Conservation (phyloP, 2,113 vertebrate species). For the Oceanodroma tethys region DNA sequence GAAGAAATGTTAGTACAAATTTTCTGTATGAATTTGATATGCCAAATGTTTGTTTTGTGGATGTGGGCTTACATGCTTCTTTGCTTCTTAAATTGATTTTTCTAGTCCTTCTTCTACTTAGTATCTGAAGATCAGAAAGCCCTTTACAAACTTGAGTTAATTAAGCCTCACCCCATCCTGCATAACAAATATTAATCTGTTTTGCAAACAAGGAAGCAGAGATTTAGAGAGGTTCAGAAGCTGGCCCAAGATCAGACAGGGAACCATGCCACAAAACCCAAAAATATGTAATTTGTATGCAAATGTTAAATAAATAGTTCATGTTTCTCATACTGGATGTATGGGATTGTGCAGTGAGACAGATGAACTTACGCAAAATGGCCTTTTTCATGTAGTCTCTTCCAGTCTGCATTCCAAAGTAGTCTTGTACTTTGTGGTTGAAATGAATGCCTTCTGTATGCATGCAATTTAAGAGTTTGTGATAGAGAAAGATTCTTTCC, state of each 20-base stretch:
- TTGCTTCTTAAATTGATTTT: not conserved
- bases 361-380: not conserved
- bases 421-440: not conserved
- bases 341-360: not conserved
- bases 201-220: slow-evolving; percentile 14
- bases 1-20: not conserved
- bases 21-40: not conserved
- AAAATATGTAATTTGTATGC: slow-evolving; percentile 29
- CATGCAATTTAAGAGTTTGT: not conserved
- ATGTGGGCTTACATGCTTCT: not conserved
- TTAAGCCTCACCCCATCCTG: not conserved
- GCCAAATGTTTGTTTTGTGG: not conserved
- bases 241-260: slow-evolving; percentile 22
- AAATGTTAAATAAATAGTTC: slow-evolving; percentile 19
- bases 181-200: not conserved
- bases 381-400: not conserved
- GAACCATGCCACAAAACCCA: not conserved
- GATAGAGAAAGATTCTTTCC: not conserved
- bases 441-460: not conserved
- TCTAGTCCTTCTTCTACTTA: not conserved
- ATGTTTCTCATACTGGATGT: not conserved
- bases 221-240: not conserved
- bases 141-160: not conserved
- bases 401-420: not conserved
- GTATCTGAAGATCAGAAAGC: not conserved